Evolutionary conservation across 2,888 invertebrate genomes (phyloP), one percentile per base, ranked within the genome.

Genomic region (Hylaea fasciaria): DNA sequence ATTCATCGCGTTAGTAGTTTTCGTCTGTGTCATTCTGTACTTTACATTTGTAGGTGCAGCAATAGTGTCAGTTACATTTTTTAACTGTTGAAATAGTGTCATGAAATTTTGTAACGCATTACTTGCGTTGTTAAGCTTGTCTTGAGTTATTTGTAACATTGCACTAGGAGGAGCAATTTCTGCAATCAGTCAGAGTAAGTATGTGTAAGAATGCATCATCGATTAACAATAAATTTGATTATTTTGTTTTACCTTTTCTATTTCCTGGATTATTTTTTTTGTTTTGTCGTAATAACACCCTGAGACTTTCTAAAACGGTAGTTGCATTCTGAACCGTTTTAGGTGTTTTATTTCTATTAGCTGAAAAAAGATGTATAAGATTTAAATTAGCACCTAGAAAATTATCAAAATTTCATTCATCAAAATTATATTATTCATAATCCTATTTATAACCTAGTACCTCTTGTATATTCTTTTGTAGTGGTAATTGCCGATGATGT

Each of bases 1-100:
- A 14, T 51, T 61, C 29, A 56, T 56, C 14, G 61, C 55, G 28
- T 43, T 52, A 52, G 66, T 57, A 1, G 59, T 57, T 59, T 62
- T 49, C n/a, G 48, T 46, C 12, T 70, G 48, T 64, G 40, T 55
- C 3, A 50, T 32, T 40, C 28, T 37, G 8, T 47, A 51, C 16
- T 29, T 53, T 13, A 37, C 9, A 40, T 35, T 29, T 14, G 13
- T 4, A 35, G 35, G 32, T 43, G 11, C 13, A 9, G 16, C 12
- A 1, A 14, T 16, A 16, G 10, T 12, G 5, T 60, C 22, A 16
- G 22, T 40, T 14, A 16, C 14, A 12, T 28, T 41, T 37, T 46
- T 35, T 1, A 51, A 41, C 41, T 54, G 39, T 50, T 60, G 12
- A 13, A 60, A 47, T 16, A 55, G 11, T 12, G 50, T 37, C 9